Evolutionary conservation across 2,888 invertebrate species (phyloP).

Genomic region (Drosophila maculinotata): DNA sequence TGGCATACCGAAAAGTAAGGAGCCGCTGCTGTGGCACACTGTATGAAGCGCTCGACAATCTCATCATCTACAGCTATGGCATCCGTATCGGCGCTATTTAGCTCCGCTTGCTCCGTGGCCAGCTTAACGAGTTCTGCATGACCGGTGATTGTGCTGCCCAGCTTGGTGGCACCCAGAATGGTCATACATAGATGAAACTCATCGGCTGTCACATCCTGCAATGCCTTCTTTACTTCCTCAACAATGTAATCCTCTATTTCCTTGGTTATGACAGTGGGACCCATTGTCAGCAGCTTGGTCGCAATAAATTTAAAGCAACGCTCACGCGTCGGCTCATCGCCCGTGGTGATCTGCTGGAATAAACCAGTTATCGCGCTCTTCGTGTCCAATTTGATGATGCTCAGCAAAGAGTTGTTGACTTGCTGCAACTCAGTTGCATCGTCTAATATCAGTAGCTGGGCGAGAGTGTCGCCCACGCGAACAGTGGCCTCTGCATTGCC

Average conservation of each 20-base stretch:
- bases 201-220: slow-evolving; percentile 94
- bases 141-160: slow-evolving; percentile 92
- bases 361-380: slow-evolving; percentile 88
- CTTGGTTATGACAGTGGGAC: slow-evolving; percentile 91
- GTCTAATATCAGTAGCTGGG: slow-evolving; percentile 95
- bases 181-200: slow-evolving; percentile 96
- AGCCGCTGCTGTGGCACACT: slow-evolving; percentile 93
- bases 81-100: slow-evolving; percentile 88
- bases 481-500: slow-evolving; percentile 93
- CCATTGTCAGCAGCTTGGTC: slow-evolving; percentile 92
- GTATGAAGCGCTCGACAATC: slow-evolving; percentile 91
- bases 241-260: slow-evolving; percentile 95
- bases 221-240: slow-evolving; percentile 93
- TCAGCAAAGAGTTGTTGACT: slow-evolving; percentile 92
- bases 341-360: slow-evolving; percentile 89
- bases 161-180: slow-evolving; percentile 91
- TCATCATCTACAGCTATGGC: slow-evolving; percentile 87
- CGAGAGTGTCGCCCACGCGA: slow-evolving; percentile 95
- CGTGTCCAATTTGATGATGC: slow-evolving; percentile 85
- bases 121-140: slow-evolving; percentile 95
- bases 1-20: slow-evolving; percentile 93
- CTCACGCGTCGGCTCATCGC: slow-evolving; percentile 92
- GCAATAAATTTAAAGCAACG: slow-evolving; percentile 94
- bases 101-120: slow-evolving; percentile 93
- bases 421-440: slow-evolving; percentile 93